Percentiles rank a stretch among this genome's conserved stretches.
Evolutionary conservation across 2,888 invertebrate species (phyloP).

Genomic region (Geophilus truncorum): DNA sequence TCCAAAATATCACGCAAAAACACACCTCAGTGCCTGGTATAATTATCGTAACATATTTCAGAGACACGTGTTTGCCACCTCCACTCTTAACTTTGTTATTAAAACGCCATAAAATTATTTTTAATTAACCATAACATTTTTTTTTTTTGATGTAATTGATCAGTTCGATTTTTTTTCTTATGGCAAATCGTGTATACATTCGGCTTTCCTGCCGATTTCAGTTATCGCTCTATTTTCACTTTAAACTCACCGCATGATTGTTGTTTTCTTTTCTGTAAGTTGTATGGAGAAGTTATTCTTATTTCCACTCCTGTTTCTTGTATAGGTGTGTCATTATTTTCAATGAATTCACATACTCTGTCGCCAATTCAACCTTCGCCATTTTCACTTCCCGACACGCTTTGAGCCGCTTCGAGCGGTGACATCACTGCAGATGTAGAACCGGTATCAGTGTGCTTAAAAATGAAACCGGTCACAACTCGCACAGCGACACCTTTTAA

Average conservation of each 20-base stretch:
- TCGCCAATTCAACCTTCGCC: neutral
- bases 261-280: neutral
- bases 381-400: neutral
- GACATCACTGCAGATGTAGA: neutral
- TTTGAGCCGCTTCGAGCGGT: neutral
- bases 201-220: neutral
- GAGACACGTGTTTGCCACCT: no score
- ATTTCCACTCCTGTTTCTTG: neutral
- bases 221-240: neutral
- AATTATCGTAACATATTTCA: no score
- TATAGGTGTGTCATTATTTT: neutral
- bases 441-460: no score
- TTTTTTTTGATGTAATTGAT: no score
- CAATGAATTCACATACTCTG: neutral
- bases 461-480: no score
- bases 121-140: no score
- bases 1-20: no score
- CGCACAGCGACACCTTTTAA: no score
- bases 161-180: neutral
- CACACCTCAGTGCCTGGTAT: no score
- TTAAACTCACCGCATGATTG: neutral
- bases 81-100: no score
- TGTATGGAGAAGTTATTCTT: neutral
- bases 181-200: neutral
- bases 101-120: no score